Evolutionary conservation across 2,797 vertebrate species (phyloP).

Genomic region (Sternotherus odoratus): DNA sequence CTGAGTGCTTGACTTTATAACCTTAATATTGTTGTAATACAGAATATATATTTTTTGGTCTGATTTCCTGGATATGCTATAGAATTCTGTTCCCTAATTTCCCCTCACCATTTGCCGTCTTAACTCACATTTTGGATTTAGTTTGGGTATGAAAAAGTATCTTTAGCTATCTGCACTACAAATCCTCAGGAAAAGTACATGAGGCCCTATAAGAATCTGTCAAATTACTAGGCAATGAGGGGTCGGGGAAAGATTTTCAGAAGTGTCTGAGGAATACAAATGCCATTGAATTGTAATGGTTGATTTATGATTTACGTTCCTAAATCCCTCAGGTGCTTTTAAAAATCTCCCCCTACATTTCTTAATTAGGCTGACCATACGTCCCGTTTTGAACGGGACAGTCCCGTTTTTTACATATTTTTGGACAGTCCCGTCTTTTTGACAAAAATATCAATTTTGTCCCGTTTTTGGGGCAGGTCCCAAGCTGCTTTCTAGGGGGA

Average conservation of each 20-base stretch:
- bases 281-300: not conserved
- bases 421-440: too few species aligned
- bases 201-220: not conserved
- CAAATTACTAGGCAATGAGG: not conserved
- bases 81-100: not conserved
- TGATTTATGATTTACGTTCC: not conserved
- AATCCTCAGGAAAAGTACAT: not conserved
- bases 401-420: too few species aligned
- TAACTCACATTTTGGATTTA: not conserved
- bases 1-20: not conserved
- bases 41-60: not conserved
- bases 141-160: not conserved
- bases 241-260: not conserved
- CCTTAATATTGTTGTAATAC: not conserved
- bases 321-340: not conserved
- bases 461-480: too few species aligned
- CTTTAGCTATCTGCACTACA: not conserved
- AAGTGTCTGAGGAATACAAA: not conserved
- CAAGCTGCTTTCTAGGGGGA: too few species aligned
- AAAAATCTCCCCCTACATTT: not conserved
- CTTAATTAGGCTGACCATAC: too few species aligned
- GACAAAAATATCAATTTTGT: too few species aligned
- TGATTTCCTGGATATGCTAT: not conserved
- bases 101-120: not conserved
- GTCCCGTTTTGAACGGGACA: too few species aligned